Percentiles rank a stretch among this genome's conserved stretches.
phyloP scores from a whole-genome alignment of 1,140 invertebrate genomes.

The Liolophura sinensis region DNA sequence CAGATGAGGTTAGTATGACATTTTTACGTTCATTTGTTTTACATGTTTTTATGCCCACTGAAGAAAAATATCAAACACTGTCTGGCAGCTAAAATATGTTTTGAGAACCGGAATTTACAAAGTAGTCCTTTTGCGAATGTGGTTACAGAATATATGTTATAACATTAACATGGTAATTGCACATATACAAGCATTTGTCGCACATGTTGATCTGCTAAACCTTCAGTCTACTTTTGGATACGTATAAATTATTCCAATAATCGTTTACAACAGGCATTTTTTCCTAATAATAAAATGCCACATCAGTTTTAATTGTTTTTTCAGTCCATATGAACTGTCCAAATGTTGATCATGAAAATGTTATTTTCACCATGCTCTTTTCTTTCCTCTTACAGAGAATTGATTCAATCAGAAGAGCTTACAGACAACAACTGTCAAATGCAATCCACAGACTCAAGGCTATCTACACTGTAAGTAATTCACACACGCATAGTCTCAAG shows the following conservation, averaged over 20 bases:
- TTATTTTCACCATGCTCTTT: not conserved
- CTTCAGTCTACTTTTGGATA: not conserved
- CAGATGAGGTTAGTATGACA: conserved; percentile 45
- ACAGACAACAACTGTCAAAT: conserved; percentile 50
- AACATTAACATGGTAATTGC: not conserved
- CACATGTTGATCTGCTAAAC: not conserved
- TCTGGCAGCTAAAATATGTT: not conserved
- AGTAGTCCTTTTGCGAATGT: not conserved
- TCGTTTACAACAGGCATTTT: conserved; percentile 1
- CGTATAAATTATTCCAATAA: not conserved
- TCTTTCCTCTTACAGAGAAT: conserved; percentile 43
- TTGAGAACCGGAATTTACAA: not conserved
- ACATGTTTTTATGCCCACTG: not conserved
- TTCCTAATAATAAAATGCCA: not conserved
- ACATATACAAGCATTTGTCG: not conserved
- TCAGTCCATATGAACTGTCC: not conserved
- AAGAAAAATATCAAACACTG: not conserved
- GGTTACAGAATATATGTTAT: too few species aligned
- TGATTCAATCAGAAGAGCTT: conserved; percentile 45
- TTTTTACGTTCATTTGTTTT: not conserved
- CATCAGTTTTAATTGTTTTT: not conserved
- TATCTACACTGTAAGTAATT: conserved; percentile 43
- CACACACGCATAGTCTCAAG: not conserved
- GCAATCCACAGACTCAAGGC: conserved; percentile 44
- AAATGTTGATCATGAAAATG: not conserved